Conservation (phyloP, 2,797 vertebrate genomes). For the Neosilurus mollespiculum region DNA sequence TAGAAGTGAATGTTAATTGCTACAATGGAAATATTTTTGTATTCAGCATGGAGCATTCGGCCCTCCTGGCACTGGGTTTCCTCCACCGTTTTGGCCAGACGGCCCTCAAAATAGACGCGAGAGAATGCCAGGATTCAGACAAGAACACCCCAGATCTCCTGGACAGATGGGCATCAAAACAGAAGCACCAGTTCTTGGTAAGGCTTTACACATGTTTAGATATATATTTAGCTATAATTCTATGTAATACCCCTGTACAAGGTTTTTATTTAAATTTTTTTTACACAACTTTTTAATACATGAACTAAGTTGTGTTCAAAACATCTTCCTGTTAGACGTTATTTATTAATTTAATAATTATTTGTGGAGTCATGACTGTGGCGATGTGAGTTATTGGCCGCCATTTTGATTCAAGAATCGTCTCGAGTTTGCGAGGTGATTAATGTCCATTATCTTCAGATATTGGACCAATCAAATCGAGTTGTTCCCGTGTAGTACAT, state of each 20-base stretch:
- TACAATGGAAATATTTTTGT: constrained; percentile 39
- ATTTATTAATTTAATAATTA: no score
- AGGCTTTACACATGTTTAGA: constrained; percentile 12
- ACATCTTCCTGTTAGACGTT: no score
- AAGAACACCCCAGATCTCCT: constrained; percentile 90
- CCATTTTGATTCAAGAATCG: no score
- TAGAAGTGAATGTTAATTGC: no score
- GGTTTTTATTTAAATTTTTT: no score
- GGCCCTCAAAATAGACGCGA: constrained; percentile 94
- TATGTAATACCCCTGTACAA: no score
- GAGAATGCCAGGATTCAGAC: constrained; percentile 84
- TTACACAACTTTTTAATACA: neutral
- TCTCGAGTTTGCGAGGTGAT: no score
- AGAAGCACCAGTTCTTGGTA: constrained; percentile 84
- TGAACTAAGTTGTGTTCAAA: neutral
- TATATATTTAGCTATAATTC: neutral
- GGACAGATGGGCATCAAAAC: constrained; percentile 90
- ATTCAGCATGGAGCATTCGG: constrained; percentile 93
- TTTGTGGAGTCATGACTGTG: no score
- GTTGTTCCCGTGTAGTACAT: no score
- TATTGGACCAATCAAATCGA: no score
- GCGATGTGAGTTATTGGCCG: no score
- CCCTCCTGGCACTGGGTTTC: constrained; percentile 87
- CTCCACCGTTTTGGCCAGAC: constrained; percentile 92
- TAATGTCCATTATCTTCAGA: no score